Evolutionary conservation across 2,797 vertebrate species (phyloP), one percentile per base, ranked within the genome.

Genomic region (Tauraco hartlaubi): DNA sequence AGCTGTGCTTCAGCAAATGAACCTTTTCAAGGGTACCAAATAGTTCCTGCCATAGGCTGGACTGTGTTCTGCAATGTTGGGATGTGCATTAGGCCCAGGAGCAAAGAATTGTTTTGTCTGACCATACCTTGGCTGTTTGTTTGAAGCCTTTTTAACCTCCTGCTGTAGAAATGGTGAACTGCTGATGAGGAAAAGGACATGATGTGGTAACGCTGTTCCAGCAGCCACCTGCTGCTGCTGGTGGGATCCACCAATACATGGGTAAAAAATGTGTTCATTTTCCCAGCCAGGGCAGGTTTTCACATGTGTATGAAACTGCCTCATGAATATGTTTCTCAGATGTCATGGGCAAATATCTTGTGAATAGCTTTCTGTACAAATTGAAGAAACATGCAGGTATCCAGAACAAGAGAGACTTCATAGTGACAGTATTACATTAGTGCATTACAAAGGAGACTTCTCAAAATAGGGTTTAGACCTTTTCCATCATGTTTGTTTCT

Each of bases 91-190:
- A 46, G 54, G 56, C 74, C 59, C 46, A 56, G 61, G 35, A 68
- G 61, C 48, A 67, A 66, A 69, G 58, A 61, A 51, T 25, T 80
- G 43, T 49, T 85, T 58, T 81, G 44, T 52, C 46, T 68, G 37
- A 52, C 73, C 22, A 2, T 59, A 29, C 29, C 59, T 41, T n/a
- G 23, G 59, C 61, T 5, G 2, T 72, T 89, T 83, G 33, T 81
- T 90, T 78, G 61, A 93, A 95, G 82, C 37, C 35, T 85, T 93
- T 91, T 93, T 74, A 88, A 91, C 82, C 78, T 80, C 51, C 79
- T 88, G 64, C 79, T 52, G 39, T 66, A 84, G 77, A 58, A 88
- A 54, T 19, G 23, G 26, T 59, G 77, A 91, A 64, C 54, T 81
- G 84, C 75, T 88, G 78, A 75, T 81, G 78, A 88, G 74, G 77